Conservation (phyloP, 2,113 vertebrate species). For the Amblyopsis rosae region DNA sequence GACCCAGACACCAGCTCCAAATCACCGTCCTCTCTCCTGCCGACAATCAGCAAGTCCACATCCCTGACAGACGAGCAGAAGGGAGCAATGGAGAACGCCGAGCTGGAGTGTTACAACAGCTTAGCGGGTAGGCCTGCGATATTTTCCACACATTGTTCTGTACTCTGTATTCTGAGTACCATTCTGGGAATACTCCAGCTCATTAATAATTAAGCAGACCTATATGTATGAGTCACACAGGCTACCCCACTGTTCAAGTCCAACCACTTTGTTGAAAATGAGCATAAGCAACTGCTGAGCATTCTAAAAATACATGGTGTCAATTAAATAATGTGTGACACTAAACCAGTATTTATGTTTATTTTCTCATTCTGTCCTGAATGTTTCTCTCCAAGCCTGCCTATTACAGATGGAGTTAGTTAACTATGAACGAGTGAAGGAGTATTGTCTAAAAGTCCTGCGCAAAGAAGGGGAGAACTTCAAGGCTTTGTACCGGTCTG, state of each 20-base stretch:
- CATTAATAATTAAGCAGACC: conserved; percentile 52
- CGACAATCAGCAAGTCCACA: conserved; percentile 66
- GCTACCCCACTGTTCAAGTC: conserved; percentile 39
- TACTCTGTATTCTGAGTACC: conserved; percentile 16
- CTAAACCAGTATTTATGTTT: background rate
- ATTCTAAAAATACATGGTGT: background rate
- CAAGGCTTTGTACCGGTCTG: conserved; percentile 96
- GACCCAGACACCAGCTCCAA: conserved; percentile 76
- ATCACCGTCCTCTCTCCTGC: conserved; percentile 66
- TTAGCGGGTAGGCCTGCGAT: conserved; percentile 85
- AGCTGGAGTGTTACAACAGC: conserved; percentile 98
- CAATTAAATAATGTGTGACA: background rate
- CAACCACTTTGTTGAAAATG: conserved; percentile 4
- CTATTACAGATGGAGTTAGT: conserved; percentile 98
- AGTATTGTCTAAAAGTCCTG: conserved; percentile 97
- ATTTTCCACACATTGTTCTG: background rate
- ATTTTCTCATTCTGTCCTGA: background rate
- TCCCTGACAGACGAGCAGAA: conserved; percentile 90
- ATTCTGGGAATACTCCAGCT: conserved; percentile 38
- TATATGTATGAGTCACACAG: conserved; percentile 51
- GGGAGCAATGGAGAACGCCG: conserved; percentile 89
- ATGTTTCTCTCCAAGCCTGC: conserved; percentile 78
- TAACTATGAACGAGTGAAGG: conserved; percentile 97
- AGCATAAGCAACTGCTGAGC: background rate
- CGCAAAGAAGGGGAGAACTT: conserved; percentile 97